These are phyloP conservation scores for Pseudolaguvia tuberculata DNA, from an alignment of 2,113 vertebrate species.

Conservation along the genomic window DNA sequence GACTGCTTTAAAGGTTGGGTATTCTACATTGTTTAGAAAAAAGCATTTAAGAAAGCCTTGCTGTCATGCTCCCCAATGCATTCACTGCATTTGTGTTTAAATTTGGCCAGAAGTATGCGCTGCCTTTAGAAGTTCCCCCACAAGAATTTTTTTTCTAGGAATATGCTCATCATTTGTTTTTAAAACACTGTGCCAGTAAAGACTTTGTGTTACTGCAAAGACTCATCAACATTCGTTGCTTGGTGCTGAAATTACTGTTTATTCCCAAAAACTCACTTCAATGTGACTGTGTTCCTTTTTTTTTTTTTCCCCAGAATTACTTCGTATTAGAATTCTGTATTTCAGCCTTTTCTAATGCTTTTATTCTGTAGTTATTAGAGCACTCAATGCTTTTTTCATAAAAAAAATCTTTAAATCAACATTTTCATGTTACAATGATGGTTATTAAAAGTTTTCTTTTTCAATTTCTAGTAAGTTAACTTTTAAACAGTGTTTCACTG, in stretches of 20 bases:
- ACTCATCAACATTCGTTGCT: not conserved
- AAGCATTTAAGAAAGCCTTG: not conserved
- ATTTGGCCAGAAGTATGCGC: not conserved
- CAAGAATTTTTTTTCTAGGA: constrained; percentile 4
- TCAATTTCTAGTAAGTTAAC: constrained; percentile 44
- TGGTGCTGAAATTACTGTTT: not conserved
- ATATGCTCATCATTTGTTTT: constrained; percentile 10
- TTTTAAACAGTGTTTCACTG: not conserved
- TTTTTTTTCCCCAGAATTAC: not conserved
- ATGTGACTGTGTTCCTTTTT: not conserved
- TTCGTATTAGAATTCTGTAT: not conserved
- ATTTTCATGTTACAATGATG: too few species aligned
- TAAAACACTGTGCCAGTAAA: constrained; percentile 12
- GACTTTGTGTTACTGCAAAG: not conserved
- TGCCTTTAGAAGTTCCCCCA: constrained; percentile 4
- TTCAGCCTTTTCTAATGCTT: not conserved
- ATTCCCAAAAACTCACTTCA: not conserved
- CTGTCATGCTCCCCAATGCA: not conserved
- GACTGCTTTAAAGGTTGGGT: not conserved
- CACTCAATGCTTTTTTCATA: too few species aligned
- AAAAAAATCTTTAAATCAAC: too few species aligned
- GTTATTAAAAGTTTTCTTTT: too few species aligned
- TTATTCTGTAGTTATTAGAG: too few species aligned
- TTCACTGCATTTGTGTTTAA: constrained; percentile 9
- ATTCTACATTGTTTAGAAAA: not conserved